Evolutionary conservation across 2,113 vertebrate species (phyloP).

Genomic region (Daphoenositta chrysoptera): DNA sequence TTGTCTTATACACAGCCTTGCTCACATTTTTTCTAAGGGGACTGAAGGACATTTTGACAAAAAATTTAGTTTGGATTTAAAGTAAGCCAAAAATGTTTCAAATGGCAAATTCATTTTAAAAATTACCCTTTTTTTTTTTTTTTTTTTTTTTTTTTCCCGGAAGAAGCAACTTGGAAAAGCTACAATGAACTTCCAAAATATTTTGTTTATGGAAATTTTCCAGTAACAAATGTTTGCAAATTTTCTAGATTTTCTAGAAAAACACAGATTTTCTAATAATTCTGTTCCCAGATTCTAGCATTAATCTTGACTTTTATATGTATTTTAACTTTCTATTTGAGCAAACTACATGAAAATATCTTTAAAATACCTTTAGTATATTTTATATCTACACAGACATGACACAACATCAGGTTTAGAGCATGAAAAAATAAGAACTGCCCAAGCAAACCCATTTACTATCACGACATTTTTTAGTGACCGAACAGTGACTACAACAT

Average conservation of each 20-base stretch:
- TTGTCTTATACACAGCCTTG: not conserved
- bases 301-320: not conserved
- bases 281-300: not conserved
- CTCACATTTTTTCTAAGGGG: not conserved
- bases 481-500: not conserved
- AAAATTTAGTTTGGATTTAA: not conserved
- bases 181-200: not conserved
- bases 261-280: not conserved
- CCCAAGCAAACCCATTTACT: not conserved
- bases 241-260: no score
- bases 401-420: not conserved
- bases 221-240: not conserved
- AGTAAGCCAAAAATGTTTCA: not conserved
- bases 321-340: not conserved
- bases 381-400: not conserved
- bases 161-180: not conserved
- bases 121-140: fast-evolving
- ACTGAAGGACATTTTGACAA: not conserved
- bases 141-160: not conserved
- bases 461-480: not conserved
- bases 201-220: not conserved
- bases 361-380: not conserved
- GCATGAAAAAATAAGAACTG: not conserved
- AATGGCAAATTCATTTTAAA: not conserved
- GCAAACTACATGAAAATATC: not conserved